phyloP scores from a whole-genome alignment of 2,888 invertebrate species.

The Agriopis marginaria region DNA sequence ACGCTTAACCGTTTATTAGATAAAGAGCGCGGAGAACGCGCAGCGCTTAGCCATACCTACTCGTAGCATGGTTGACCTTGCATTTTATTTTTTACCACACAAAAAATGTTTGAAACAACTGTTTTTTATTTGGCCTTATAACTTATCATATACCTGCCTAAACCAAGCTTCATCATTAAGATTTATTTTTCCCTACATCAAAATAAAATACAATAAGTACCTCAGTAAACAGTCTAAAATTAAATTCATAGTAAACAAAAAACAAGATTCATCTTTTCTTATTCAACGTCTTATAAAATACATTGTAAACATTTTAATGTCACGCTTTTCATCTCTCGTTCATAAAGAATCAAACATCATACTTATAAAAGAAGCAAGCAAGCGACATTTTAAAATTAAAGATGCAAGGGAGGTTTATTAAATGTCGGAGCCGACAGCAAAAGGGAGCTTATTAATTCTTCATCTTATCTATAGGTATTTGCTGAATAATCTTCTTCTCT shows the following conservation, averaged over 20 bases:
- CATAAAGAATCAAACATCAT: constrained; percentile 6
- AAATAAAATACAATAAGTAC: neutral
- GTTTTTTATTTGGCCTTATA: no score
- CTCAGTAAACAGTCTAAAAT: neutral
- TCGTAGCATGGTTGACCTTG: no score
- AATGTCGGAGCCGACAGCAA: constrained; percentile 12
- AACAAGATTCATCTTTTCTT: neutral
- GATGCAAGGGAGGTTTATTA: constrained; percentile 14
- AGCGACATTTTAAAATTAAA: constrained; percentile 16
- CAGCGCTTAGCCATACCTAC: no score
- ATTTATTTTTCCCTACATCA: no score
- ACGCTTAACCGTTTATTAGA: no score
- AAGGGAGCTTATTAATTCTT: constrained; percentile 14
- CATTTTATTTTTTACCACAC: no score
- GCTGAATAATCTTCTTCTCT: neutral
- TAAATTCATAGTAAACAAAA: neutral
- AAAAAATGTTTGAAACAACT: no score
- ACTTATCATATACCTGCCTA: no score
- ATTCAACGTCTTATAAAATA: neutral
- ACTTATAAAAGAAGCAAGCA: neutral
- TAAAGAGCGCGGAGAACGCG: no score
- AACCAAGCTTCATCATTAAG: no score
- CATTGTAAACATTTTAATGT: constrained; percentile 3
- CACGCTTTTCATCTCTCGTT: neutral
- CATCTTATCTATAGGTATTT: neutral